Conservation (phyloP, 2,113 vertebrate genomes). For the Ptilorrhoa leucosticta region DNA sequence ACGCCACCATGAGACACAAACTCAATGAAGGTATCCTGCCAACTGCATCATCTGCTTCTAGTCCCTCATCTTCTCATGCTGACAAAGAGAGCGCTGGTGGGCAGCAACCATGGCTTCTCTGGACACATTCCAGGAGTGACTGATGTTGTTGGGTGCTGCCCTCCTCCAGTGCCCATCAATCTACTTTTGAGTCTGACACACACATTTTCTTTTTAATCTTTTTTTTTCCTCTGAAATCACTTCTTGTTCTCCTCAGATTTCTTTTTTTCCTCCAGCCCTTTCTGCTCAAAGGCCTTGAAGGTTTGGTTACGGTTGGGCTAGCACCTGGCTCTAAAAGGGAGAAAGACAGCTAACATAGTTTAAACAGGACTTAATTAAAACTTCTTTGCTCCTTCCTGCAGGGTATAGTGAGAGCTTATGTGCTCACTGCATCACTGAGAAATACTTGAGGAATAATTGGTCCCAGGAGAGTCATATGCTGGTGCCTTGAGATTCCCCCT, state of each 20-base stretch:
- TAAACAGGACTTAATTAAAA: constrained; percentile 17
- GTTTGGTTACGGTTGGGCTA: background rate
- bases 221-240: background rate
- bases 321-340: background rate
- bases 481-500: background rate
- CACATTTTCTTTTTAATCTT: background rate
- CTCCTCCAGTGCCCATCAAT: background rate
- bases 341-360: background rate
- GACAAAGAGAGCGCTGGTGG: background rate
- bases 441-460: constrained; percentile 45
- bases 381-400: background rate
- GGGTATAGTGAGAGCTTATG: background rate
- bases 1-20: background rate
- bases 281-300: background rate
- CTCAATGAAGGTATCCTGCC: background rate
- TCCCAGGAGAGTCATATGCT: background rate
- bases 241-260: background rate
- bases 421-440: background rate
- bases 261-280: background rate
- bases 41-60: background rate
- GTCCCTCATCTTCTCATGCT: background rate
- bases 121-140: background rate
- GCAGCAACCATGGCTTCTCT: background rate
- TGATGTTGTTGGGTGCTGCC: background rate
- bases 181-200: background rate